Evolutionary conservation across 2,888 invertebrate species (phyloP).

Genomic region (Caenorhabditis sp.): DNA sequence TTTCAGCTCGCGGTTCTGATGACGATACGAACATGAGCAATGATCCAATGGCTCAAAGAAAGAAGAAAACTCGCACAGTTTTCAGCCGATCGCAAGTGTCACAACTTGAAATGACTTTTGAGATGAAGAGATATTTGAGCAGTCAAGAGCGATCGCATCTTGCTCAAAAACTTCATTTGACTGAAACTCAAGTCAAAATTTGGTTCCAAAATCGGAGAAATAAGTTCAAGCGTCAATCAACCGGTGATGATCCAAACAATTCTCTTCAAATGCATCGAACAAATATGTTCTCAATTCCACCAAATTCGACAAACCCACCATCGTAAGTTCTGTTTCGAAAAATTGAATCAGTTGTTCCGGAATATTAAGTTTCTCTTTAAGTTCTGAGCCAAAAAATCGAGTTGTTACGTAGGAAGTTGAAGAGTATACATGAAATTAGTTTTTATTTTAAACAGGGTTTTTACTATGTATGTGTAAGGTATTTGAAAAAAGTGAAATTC

Average conservation of each 20-base stretch:
- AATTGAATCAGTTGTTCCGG: no score
- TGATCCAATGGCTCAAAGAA: constrained; percentile 43
- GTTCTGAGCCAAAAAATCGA: no score
- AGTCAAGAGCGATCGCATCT: constrained; percentile 61
- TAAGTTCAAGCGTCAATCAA: constrained; percentile 62
- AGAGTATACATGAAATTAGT: no score
- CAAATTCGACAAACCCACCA: neutral
- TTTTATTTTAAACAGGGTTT: no score
- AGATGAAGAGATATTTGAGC: constrained; percentile 62
- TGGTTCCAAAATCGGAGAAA: constrained; percentile 70
- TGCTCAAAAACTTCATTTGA: constrained; percentile 59
- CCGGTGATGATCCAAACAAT: constrained; percentile 44
- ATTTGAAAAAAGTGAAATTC: no score
- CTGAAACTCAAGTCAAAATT: constrained; percentile 70
- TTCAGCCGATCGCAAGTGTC: constrained; percentile 67
- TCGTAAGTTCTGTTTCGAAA: no score
- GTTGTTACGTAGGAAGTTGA: no score
- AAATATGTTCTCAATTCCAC: constrained; percentile 28
- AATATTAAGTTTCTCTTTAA: no score
- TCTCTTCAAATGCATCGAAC: constrained; percentile 45
- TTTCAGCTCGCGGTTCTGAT: constrained; percentile 47
- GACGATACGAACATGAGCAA: constrained; percentile 44
- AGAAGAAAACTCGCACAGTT: constrained; percentile 70
- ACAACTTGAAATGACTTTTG: constrained; percentile 65
- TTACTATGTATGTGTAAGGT: no score